phyloP scores from a whole-genome alignment of 2,113 vertebrate species.

The Taxidea taxus region DNA sequence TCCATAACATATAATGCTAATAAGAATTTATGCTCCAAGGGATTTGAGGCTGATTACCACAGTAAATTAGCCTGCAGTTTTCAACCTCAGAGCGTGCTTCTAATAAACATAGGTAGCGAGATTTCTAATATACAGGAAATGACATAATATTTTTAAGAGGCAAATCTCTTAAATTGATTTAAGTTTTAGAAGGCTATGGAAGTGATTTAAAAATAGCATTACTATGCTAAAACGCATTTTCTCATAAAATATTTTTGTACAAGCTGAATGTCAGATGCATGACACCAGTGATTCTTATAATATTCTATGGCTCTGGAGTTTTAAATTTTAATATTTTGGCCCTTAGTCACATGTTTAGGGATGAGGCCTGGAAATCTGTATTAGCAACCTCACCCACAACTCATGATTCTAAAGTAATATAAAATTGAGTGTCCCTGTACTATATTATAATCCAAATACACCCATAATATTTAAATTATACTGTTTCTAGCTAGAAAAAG shows the following conservation, averaged over 20 bases:
- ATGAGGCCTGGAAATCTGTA: background rate
- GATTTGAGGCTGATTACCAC: constrained; percentile 41
- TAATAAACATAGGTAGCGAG: constrained; percentile 30
- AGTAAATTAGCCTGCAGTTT: constrained; percentile 35
- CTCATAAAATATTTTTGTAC: constrained; percentile 12
- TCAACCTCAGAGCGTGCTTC: constrained; percentile 3
- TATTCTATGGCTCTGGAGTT: background rate
- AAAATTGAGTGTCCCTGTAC: background rate
- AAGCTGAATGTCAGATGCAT: constrained; percentile 19
- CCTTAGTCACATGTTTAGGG: background rate
- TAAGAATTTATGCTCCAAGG: background rate
- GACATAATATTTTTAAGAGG: constrained; percentile 7
- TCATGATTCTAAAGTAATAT: background rate
- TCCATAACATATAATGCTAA: background rate
- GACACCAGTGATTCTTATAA: background rate
- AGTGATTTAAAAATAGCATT: constrained; percentile 29
- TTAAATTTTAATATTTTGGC: constrained; percentile 9
- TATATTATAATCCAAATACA: constrained; percentile 17
- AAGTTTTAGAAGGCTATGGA: constrained; percentile 22
- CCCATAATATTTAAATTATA: constrained; percentile 18
- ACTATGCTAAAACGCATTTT: background rate
- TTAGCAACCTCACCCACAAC: background rate
- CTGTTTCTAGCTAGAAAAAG: background rate
- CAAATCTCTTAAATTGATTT: constrained; percentile 2
- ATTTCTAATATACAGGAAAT: constrained; percentile 26